Conservation (phyloP, 2,888 invertebrate genomes). For the Nephrocerus scutellatus region DNA sequence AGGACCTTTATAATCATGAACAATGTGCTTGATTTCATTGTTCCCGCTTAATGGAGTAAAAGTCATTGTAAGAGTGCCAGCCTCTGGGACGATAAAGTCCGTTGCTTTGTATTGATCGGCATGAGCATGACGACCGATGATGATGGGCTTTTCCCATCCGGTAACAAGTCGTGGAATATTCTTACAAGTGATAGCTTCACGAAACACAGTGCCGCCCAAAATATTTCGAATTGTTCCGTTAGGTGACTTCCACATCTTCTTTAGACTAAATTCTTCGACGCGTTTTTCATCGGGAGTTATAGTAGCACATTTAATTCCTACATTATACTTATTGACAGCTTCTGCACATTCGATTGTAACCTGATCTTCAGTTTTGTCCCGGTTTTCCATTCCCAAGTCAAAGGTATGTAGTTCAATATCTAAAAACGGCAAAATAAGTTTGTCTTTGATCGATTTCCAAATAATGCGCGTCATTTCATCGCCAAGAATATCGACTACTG, state of each 20-base stretch:
- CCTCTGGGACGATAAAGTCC: conserved; percentile 89
- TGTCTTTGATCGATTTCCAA: conserved; percentile 97
- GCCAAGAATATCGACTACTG: conserved; percentile 87
- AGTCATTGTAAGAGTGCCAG: conserved; percentile 78
- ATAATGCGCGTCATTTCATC: conserved; percentile 97
- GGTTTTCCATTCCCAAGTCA: conserved; percentile 91
- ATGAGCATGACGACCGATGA: conserved; percentile 97
- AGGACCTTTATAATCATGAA: conserved; percentile 77
- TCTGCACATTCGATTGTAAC: conserved; percentile 96
- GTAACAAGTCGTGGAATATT: conserved; percentile 93
- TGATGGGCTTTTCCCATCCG: conserved; percentile 93
- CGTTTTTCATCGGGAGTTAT: conserved; percentile 97
- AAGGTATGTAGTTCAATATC: conserved; percentile 90
- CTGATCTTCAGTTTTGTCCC: conserved; percentile 89
- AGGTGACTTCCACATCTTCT: conserved; percentile 87
- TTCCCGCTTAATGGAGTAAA: conserved; percentile 62
- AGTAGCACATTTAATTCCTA: conserved; percentile 97
- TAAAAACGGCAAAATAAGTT: conserved; percentile 90
- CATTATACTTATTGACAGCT: conserved; percentile 93
- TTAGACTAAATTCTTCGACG: conserved; percentile 82
- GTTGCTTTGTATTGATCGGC: conserved; percentile 97
- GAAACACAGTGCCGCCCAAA: conserved; percentile 66
- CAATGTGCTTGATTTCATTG: conserved; percentile 62
- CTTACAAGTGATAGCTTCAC: conserved; percentile 82
- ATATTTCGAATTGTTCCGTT: conserved; percentile 86